A percentile compares a stretch with the other conserved stretches of the same genome.
phyloP scores from a whole-genome alignment of 1,140 invertebrate species.

The Drosophila santomea region DNA sequence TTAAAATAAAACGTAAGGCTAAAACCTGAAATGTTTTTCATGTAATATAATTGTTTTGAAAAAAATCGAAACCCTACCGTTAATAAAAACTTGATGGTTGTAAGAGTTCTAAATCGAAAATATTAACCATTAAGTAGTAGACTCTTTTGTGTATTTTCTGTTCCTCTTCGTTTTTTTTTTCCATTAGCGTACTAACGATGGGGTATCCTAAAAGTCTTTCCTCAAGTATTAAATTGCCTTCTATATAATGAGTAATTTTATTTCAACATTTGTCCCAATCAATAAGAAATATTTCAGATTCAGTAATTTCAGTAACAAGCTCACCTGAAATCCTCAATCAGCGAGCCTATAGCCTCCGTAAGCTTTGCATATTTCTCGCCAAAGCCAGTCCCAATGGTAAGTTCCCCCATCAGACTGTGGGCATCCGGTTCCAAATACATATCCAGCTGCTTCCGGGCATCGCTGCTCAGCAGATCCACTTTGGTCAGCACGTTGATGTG shows the following conservation, averaged over 20 bases:
- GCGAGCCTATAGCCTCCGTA: conserved; percentile 90
- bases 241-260: too few species aligned
- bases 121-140: too few species aligned
- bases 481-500: conserved; percentile 98
- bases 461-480: conserved; percentile 96
- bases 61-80: background rate
- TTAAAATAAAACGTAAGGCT: background rate
- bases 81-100: background rate
- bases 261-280: too few species aligned
- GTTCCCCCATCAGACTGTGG: conserved; percentile 88
- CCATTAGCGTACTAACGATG: too few species aligned
- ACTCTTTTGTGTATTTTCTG: too few species aligned
- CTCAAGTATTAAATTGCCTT: too few species aligned
- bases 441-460: conserved; percentile 92
- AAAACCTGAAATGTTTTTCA: background rate
- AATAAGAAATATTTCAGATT: too few species aligned
- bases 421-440: conserved; percentile 94
- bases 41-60: background rate
- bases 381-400: conserved; percentile 87
- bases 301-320: background rate
- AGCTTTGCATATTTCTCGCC: conserved; percentile 91
- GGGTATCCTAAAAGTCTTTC: too few species aligned
- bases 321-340: conserved; percentile 93
- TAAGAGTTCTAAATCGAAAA: background rate
- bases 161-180: too few species aligned